These are phyloP conservation scores for Porites lutea DNA, from an alignment of 64 coral and sea anemone genomes.

Conservation along the genomic window DNA sequence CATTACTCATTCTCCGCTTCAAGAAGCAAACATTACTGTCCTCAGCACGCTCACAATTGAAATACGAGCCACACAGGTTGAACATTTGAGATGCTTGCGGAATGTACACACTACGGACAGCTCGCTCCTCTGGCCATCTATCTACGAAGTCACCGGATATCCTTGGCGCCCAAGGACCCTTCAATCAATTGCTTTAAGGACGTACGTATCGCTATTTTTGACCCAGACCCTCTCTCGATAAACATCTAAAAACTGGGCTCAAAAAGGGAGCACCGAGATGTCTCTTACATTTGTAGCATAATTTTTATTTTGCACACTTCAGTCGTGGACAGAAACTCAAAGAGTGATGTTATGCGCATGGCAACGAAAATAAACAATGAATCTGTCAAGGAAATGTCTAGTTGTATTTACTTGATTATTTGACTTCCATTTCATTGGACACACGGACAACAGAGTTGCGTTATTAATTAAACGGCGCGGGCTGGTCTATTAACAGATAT, in stretches of 20 bases:
- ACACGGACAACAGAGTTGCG: constrained; percentile 12
- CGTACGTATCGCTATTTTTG: background rate
- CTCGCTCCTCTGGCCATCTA: constrained; percentile 10
- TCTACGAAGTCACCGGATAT: constrained; percentile 30
- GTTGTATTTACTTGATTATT: constrained; percentile 44
- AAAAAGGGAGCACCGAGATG: background rate
- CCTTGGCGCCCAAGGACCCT: constrained; percentile 29
- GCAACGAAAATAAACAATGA: constrained; percentile 7
- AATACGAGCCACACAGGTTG: constrained; percentile 81
- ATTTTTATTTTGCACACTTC: background rate
- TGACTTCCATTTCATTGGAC: constrained; percentile 46
- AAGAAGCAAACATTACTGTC: constrained; percentile 51
- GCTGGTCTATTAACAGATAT: background rate
- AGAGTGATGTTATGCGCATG: background rate
- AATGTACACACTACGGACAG: constrained; percentile 78
- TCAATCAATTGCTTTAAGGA: constrained; percentile 6
- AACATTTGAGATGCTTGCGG: constrained; percentile 69
- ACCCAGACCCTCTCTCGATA: background rate
- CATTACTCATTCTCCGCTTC: background rate
- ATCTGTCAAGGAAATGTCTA: constrained; percentile 14
- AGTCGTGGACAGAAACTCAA: background rate
- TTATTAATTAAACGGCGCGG: constrained; percentile 37
- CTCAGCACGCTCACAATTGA: constrained; percentile 44
- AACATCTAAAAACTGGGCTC: background rate
- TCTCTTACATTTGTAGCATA: background rate